A percentile compares a stretch with the other conserved stretches of the same genome.
Evolutionary conservation across 2,113 vertebrate species (phyloP).

Genomic region (Passer domesticus): DNA sequence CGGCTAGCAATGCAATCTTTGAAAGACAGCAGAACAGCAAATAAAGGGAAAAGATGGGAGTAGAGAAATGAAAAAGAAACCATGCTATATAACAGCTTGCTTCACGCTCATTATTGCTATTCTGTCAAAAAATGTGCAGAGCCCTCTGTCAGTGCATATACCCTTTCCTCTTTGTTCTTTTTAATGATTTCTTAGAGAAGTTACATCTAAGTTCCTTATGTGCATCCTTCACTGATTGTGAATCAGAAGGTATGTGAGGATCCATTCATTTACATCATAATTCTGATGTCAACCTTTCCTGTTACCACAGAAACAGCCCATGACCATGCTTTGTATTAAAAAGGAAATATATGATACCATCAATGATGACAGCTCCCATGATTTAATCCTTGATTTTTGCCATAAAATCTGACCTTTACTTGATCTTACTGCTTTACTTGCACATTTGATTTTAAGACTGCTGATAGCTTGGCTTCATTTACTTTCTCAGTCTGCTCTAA

Average conservation of each 20-base stretch:
- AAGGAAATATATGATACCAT: slow-evolving; percentile 31
- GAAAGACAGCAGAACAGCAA: neutral
- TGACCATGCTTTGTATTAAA: slow-evolving; percentile 28
- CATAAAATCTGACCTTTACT: slow-evolving; percentile 50
- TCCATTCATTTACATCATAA: slow-evolving; percentile 53
- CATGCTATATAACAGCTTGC: neutral
- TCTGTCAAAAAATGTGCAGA: neutral
- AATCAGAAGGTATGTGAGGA: slow-evolving; percentile 12
- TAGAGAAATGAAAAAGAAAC: neutral
- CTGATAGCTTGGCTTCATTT: slow-evolving; percentile 24
- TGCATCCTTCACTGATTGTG: neutral
- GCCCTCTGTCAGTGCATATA: neutral
- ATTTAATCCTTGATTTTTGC: slow-evolving; percentile 54
- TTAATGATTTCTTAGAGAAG: slow-evolving; percentile 39
- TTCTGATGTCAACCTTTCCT: slow-evolving; percentile 13
- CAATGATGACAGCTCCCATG: slow-evolving; percentile 25
- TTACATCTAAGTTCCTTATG: slow-evolving; percentile 18
- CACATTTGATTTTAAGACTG: slow-evolving; percentile 26
- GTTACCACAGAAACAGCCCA: slow-evolving; percentile 55
- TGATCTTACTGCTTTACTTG: slow-evolving; percentile 37
- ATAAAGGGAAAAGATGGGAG: neutral
- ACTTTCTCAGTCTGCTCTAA: neutral
- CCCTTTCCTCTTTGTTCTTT: slow-evolving; percentile 38
- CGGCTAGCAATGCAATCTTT: neutral
- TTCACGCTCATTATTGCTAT: slow-evolving; percentile 33